Evolutionary conservation across 30 jellyfish, hydroid and myxozoan species (phyloP).

Genomic region (Aurelia sp.): DNA sequence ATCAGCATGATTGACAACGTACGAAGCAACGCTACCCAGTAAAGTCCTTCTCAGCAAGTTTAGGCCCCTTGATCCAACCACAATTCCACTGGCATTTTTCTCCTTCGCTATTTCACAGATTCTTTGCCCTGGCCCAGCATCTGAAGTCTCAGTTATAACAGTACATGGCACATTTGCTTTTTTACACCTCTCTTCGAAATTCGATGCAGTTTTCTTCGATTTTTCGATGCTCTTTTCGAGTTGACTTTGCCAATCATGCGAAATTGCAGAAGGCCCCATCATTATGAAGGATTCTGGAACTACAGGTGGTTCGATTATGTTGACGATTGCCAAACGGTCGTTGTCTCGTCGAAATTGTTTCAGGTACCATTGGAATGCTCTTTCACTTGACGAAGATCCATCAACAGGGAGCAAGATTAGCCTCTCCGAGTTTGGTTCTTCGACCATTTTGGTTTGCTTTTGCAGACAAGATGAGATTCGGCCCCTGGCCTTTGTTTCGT

Average conservation of each 20-base stretch:
- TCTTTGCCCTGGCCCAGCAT: conserved; percentile 82
- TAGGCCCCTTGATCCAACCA: conserved; percentile 88
- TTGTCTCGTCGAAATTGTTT: conserved; percentile 59
- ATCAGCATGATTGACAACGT: conserved; percentile 73
- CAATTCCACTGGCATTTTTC: conserved; percentile 63
- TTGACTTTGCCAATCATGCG: conserved; percentile 73
- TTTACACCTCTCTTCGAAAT: conserved; percentile 57
- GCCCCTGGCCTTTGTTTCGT: neutral
- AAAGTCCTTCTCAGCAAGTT: conserved; percentile 80
- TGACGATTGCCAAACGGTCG: conserved; percentile 79
- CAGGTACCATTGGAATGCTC: conserved; percentile 79
- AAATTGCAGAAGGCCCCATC: conserved; percentile 70
- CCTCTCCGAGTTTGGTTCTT: conserved; percentile 23
- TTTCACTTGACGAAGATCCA: conserved; percentile 62
- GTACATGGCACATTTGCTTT: conserved; percentile 51
- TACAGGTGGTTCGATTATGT: conserved; percentile 79
- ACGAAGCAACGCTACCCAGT: conserved; percentile 84
- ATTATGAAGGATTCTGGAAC: conserved; percentile 57
- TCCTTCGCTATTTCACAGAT: conserved; percentile 77
- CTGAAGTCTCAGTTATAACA: conserved; percentile 45
- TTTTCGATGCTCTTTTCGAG: conserved; percentile 53
- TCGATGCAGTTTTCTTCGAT: conserved; percentile 57
- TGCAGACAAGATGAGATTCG: neutral
- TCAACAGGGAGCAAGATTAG: conserved; percentile 74
- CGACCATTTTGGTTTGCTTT: neutral